Percentiles rank a stretch among this genome's conserved stretches.
Conservation (phyloP, 2,113 vertebrate species). For the Macheiramphus alcinus region DNA sequence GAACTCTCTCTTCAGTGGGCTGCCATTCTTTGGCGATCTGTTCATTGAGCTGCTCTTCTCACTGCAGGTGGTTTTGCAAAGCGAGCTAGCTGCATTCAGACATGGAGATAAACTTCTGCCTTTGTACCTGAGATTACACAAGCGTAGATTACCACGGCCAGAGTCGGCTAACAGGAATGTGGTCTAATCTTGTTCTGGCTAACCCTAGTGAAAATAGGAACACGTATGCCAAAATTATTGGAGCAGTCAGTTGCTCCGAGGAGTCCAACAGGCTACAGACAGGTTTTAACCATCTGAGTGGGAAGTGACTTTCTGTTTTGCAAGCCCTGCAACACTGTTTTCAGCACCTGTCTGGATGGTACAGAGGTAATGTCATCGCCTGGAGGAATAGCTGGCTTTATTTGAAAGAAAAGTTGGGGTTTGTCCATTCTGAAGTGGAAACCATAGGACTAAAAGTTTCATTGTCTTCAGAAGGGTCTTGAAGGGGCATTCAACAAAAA, state of each 20-base stretch:
- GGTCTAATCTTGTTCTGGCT: neutral
- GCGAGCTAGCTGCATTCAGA: accelerated
- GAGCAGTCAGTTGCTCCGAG: neutral
- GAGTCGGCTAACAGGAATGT: neutral
- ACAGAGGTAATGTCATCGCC: neutral
- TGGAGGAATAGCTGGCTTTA: neutral
- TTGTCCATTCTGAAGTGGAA: neutral
- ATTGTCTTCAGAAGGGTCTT: neutral
- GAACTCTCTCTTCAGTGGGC: neutral
- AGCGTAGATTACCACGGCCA: neutral
- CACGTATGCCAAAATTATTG: neutral
- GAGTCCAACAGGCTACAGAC: neutral
- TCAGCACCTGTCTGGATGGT: neutral
- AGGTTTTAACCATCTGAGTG: neutral
- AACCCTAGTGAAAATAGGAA: neutral
- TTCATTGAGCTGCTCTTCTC: neutral
- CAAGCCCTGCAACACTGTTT: neutral
- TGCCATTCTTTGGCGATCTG: neutral
- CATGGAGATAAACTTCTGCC: neutral
- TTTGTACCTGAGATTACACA: neutral
- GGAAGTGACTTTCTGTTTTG: slow-evolving; percentile 28
- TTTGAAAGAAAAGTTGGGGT: neutral
- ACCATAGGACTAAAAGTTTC: neutral
- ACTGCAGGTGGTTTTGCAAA: neutral
- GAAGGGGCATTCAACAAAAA: neutral